Base-by-base conservation (phyloP, 2,113 vertebrate genomes). In the Promerops cafer region DNA sequence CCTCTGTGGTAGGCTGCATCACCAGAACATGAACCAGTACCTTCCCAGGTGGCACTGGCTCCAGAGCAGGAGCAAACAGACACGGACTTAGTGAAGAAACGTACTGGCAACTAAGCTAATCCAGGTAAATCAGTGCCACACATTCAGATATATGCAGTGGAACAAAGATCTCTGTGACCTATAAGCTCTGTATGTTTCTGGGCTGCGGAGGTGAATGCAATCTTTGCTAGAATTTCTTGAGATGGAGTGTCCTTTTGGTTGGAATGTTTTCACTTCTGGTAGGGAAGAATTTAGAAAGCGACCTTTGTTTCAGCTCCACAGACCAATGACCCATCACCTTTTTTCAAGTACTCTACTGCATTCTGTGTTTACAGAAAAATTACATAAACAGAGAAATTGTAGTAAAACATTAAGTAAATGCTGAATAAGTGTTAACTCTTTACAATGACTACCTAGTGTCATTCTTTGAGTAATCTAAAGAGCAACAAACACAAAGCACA, bases 1-100 rank as follows among this genome's bases (percentile, higher is more conserved):
- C 22, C 54, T 80, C 60, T 74, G 63, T 0, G 0, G 11, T 9
- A 1, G 1, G 13, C 24, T 52, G 78, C 24, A 2, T 52, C 53
- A 30, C 22, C 37, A 87, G 49, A 44, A 79, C 11, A 6, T 15
- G 45, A 70, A 39, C 14, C 30, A 12, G 14, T 0, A 10, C 23
- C 44, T 65, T 65, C 79, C 45, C 14, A 42, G 37, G 23, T 9
- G 10, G 6, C 16, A 24, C 12, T 33, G 53, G 19, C 11, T 66
- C 24, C 28, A 53, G 52, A 71, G 23, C 10, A 49, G 40, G 31
- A 52, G 59, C 0, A 9, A 11, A 27, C 2, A 3, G 28, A 14
- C 11, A 2, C 3, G 5, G 27, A 63, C 27, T 83, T 35, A 40
- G 28, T 37, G 35, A 75, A 66, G 52, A 86, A 77, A 33, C 0